A percentile compares a stretch with the other conserved stretches of the same genome.
Evolutionary conservation across 2,113 vertebrate genomes (phyloP).

Genomic region (Vanacampus margaritifer): DNA sequence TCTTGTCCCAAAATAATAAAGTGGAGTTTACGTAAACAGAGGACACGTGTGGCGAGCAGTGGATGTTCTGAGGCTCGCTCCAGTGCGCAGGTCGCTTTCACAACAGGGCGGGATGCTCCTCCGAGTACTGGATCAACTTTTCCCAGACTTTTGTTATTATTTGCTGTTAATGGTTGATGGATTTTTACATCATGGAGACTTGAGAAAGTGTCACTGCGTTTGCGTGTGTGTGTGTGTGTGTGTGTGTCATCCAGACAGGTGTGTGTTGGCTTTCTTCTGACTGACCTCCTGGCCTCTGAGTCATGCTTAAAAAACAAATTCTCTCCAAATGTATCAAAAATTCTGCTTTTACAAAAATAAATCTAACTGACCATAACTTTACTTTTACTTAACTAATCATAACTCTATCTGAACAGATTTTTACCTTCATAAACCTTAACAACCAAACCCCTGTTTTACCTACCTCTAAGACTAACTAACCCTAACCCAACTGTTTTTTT

Average conservation of each 20-base stretch:
- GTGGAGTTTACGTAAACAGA: not conserved
- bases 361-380: too few species aligned
- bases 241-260: not conserved
- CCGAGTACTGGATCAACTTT: conserved; percentile 60
- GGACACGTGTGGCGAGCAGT: conserved; percentile 28
- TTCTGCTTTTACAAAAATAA: too few species aligned
- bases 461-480: too few species aligned
- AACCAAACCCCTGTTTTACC: too few species aligned
- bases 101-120: conserved; percentile 49
- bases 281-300: not conserved
- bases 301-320: not conserved
- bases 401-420: too few species aligned
- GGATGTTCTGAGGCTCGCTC: conserved; percentile 49
- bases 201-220: conserved; percentile 32
- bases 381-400: too few species aligned
- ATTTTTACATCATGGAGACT: conserved; percentile 53
- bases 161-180: conserved; percentile 75
- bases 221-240: not conserved
- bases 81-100: conserved; percentile 58
- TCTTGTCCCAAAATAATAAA: not conserved
- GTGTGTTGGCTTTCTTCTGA: not conserved
- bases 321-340: too few species aligned
- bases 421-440: too few species aligned
- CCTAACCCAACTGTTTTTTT: too few species aligned
- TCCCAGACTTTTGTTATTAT: conserved; percentile 72